Evolutionary conservation across 2,797 vertebrate genomes (phyloP).

Genomic region (Melopsittacus undulatus): DNA sequence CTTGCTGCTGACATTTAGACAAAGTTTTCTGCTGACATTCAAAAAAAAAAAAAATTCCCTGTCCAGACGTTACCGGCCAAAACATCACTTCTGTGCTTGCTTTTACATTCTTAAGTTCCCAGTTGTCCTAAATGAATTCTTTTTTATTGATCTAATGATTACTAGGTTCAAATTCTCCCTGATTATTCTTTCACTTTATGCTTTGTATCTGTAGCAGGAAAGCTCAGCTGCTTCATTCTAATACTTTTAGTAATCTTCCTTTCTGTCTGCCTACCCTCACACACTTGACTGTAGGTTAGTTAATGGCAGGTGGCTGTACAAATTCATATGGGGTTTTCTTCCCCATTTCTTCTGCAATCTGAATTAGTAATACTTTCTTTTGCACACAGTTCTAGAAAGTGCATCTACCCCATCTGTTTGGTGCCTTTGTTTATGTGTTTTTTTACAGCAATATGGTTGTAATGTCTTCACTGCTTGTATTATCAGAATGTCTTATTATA

Average conservation of each 20-base stretch:
- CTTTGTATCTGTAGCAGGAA: background rate
- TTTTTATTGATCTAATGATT: constrained; percentile 51
- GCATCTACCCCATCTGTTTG: background rate
- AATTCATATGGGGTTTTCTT: background rate
- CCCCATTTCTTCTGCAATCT: background rate
- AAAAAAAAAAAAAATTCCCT: constrained; percentile 35
- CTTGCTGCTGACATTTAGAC: constrained; percentile 58
- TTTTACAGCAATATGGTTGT: constrained; percentile 43
- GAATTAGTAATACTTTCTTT: background rate
- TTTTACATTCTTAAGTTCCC: constrained; percentile 56
- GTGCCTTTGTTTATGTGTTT: background rate
- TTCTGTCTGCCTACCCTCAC: background rate
- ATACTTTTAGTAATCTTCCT: background rate
- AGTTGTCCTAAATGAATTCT: constrained; percentile 29
- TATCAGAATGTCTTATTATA: background rate
- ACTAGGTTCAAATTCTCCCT: constrained; percentile 43
- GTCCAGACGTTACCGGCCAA: constrained; percentile 43
- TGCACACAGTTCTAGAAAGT: background rate
- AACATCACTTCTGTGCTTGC: constrained; percentile 43
- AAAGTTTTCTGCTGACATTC: constrained; percentile 63
- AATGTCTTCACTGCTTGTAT: constrained; percentile 24
- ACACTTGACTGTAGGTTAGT: background rate
- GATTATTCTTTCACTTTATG: constrained; percentile 50
- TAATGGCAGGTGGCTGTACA: constrained; percentile 18
- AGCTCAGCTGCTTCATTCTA: background rate